phyloP scores from a whole-genome alignment of 2,113 vertebrate species.

The Chascanopsetta lugubris region DNA sequence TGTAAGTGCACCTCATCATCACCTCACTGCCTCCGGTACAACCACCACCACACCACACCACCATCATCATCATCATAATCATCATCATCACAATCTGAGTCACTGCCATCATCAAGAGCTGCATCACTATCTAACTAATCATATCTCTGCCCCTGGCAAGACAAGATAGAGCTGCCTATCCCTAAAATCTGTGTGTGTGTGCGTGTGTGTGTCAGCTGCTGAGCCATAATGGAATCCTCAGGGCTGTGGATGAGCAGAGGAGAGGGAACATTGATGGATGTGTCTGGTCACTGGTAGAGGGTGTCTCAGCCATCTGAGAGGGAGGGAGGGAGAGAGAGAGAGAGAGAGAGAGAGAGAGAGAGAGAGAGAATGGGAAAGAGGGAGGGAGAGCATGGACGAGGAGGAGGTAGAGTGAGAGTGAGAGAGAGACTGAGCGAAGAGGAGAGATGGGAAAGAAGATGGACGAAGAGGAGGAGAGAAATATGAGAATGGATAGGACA shows the following conservation, averaged over 20 bases:
- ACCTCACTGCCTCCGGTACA: conserved; percentile 33
- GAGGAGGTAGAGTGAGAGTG: too few relatives aligned
- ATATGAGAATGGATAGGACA: too few relatives aligned
- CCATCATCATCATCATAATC: conserved; percentile 8
- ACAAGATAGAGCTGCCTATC: conserved; percentile 47
- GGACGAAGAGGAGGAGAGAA: too few relatives aligned
- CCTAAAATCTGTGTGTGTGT: conserved; percentile 22
- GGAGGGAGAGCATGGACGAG: too few relatives aligned
- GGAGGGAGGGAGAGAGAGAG: conserved; percentile 8
- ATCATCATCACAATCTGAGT: conserved; percentile 18
- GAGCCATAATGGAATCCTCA: conserved; percentile 71
- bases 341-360: neutral
- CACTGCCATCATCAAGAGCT: conserved; percentile 33
- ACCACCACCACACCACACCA: conserved; percentile 8
- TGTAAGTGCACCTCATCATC: conserved; percentile 34
- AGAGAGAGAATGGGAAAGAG: conserved; percentile 9
- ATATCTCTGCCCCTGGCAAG: conserved; percentile 47
- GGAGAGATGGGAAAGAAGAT: too few relatives aligned
- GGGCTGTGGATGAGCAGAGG: conserved; percentile 56
- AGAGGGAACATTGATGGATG: conserved; percentile 66
- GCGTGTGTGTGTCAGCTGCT: conserved; percentile 26
- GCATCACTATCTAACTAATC: conserved; percentile 59
- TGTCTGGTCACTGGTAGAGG: conserved; percentile 66
- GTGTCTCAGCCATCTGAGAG: conserved; percentile 50
- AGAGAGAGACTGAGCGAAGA: too few relatives aligned